phyloP scores from a whole-genome alignment of 2,113 vertebrate species.

The Dasyurus viverrinus region DNA sequence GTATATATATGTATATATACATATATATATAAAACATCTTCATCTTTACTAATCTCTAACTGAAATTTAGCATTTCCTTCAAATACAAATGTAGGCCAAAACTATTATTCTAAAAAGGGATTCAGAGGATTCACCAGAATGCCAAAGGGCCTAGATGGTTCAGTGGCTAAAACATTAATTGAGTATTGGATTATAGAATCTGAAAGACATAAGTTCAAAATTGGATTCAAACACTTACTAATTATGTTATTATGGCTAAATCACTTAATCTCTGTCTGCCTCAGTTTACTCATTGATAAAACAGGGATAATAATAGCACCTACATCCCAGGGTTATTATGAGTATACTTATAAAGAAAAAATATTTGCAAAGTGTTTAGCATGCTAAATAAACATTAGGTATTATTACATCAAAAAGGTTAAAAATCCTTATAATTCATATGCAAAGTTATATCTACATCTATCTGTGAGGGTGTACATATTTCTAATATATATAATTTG shows the following conservation, averaged over 20 bases:
- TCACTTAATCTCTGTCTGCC: not conserved
- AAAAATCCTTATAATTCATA: not conserved
- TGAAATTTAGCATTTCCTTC: not conserved
- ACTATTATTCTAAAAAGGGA: not conserved
- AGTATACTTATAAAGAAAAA: not conserved
- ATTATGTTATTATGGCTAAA: not conserved
- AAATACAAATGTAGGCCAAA: not conserved
- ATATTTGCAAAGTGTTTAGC: not conserved
- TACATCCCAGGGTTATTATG: not conserved
- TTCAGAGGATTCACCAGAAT: not conserved
- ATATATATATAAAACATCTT: not conserved
- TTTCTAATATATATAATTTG: not conserved
- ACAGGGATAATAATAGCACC: not conserved
- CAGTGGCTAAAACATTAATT: not conserved
- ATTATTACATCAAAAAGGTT: not conserved
- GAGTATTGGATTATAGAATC: not conserved
- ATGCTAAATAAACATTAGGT: not conserved
- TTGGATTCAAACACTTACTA: not conserved
- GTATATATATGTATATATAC: too few species aligned
- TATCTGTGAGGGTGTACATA: not conserved
- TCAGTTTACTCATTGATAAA: not conserved
- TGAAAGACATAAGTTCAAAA: not conserved
- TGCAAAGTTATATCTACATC: not conserved
- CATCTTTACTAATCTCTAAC: not conserved
- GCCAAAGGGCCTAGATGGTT: not conserved